Conservation (phyloP, 92 coral and sea anemone genomes). For the Umimayanthus chanpuru region DNA sequence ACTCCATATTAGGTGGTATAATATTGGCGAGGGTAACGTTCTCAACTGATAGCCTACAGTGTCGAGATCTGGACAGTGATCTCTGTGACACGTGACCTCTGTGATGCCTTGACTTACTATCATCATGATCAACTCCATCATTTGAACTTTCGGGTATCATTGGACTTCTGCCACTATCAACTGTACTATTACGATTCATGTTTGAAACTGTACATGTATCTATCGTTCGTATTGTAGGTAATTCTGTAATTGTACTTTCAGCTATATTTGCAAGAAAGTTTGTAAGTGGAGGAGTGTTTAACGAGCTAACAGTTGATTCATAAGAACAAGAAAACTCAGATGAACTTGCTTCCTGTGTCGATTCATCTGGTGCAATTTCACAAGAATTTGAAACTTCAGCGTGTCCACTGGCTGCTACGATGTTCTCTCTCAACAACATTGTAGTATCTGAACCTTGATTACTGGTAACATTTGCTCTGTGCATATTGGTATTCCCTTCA, state of each 20-base stretch:
- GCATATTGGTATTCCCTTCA: conserved; percentile 22
- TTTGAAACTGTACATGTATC: conserved; percentile 3
- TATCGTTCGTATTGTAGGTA: not conserved
- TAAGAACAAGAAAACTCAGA: conserved; percentile 34
- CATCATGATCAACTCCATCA: not conserved
- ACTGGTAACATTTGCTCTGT: not conserved
- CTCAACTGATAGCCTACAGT: conserved; percentile 3
- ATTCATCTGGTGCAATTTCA: conserved; percentile 3
- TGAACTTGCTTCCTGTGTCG: conserved; percentile 20
- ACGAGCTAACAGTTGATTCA: conserved; percentile 21
- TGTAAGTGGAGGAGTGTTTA: conserved; percentile 32
- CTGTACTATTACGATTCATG: conserved; percentile 2
- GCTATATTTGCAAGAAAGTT: not conserved
- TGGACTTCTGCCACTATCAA: conserved; percentile 2
- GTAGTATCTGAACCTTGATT: not conserved
- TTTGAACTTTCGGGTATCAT: not conserved
- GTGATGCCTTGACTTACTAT: not conserved
- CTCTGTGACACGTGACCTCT: conserved; percentile 9
- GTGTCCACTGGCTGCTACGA: not conserved
- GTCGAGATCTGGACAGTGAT: conserved; percentile 7
- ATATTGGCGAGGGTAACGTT: not conserved
- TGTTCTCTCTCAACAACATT: not conserved
- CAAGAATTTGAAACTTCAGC: not conserved
- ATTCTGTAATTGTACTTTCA: not conserved
- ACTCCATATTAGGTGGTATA: conserved; percentile 33